These are phyloP conservation scores for Manis crassicaudata DNA, from an alignment of 2,797 vertebrate species.

Conservation along the genomic window DNA sequence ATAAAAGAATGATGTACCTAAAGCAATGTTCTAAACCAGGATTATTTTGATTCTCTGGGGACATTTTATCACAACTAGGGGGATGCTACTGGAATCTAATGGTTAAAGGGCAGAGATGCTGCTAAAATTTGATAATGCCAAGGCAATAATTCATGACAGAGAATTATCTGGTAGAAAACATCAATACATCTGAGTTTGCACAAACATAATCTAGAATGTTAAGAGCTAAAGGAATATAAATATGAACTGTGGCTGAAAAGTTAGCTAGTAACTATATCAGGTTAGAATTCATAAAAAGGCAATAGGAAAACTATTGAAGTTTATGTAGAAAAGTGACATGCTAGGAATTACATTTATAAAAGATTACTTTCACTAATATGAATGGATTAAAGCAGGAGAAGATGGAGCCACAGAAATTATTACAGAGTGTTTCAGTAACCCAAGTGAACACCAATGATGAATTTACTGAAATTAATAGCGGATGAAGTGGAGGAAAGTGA, in stretches of 20 bases:
- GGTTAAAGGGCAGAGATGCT: not conserved
- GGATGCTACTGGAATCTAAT: not conserved
- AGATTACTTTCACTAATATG: not conserved
- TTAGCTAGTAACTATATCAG: not conserved
- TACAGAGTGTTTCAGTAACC: not conserved
- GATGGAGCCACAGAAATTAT: not conserved
- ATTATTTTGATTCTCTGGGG: not conserved
- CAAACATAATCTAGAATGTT: not conserved
- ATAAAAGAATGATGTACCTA: not conserved
- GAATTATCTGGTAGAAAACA: not conserved
- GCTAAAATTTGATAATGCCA: not conserved
- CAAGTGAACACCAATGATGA: not conserved
- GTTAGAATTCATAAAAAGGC: not conserved
- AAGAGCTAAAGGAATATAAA: not conserved
- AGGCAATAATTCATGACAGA: not conserved
- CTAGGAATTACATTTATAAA: not conserved
- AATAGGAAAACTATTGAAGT: not conserved
- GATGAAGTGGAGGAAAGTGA: not conserved
- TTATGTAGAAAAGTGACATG: not conserved
- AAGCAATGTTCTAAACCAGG: not conserved
- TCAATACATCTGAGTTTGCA: not conserved
- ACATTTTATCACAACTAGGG: not conserved
- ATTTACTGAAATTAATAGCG: not conserved
- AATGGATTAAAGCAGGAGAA: not conserved
- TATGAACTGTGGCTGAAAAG: not conserved